Base-by-base conservation (phyloP, 1,140 invertebrate genomes). In the Pygmarrhopalites habei region DNA sequence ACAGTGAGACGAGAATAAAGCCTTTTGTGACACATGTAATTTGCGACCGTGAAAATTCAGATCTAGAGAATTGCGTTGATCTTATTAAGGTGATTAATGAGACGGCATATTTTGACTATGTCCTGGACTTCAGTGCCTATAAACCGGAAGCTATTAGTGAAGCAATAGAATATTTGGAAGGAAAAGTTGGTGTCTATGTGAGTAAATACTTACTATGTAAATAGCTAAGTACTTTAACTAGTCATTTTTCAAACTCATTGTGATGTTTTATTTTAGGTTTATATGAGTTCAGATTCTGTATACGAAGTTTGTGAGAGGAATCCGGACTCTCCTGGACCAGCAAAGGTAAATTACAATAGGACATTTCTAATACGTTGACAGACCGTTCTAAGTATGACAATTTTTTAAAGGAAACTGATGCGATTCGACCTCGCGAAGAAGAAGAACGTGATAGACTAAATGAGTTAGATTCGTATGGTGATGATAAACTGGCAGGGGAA, bases 91-190 rank as follows among this genome's bases (percentile, higher is more conserved):
- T 71, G 29, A 57, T 74, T n/a, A 51, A 66, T 17, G 60, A 62
- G 32, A 69, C 58, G 7, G 41, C 57, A 17, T 58, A 60, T 7
- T 76, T 79, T 66, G 77, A 80, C 65, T 73, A 73, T 7, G 74
- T 80, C 0, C 63, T 80, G 12, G 79, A 80, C 67, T 79, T 80
- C 64, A 79, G 77, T 73, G 76, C 72, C 0, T 80, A 78, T 63
- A 73, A 75, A 46, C 60, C 71, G 0, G 66, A 74, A 64, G 75
- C 74, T 35, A 67, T 78, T 19, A 63, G 58, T 25, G 73, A 77
- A 32, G 71, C 73, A 17, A 59, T 77, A 25, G 64, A 73, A 19
- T 26, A 76, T 29, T 59, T 79, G 3, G 60, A 69, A n/a, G 57
- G 58, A 1, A 74, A 74, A 59, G 64, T 74, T n/a, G n/a, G n/a